Conservation (phyloP, 1,140 invertebrate species). For the Leptinotarsa undecemlineata region DNA sequence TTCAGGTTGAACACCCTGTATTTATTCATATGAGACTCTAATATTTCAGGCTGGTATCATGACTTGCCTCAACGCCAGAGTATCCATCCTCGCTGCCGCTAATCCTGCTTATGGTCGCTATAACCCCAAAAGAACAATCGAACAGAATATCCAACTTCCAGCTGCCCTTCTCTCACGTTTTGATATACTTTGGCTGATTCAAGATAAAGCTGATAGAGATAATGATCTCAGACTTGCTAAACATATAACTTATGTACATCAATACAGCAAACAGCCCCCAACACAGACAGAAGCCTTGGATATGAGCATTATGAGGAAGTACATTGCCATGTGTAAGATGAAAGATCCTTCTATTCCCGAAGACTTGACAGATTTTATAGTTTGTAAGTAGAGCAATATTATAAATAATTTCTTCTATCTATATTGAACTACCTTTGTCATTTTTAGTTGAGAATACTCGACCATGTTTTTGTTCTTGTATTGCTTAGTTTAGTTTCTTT, state of each 20-base stretch:
- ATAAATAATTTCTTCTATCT: neutral
- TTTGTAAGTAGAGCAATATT: conserved; percentile 62
- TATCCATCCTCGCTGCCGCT: conserved; percentile 96
- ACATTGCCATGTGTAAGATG: conserved; percentile 89
- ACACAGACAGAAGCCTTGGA: conserved; percentile 76
- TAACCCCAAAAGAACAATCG: conserved; percentile 91
- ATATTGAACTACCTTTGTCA: neutral
- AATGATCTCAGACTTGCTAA: conserved; percentile 94
- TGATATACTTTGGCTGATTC: conserved; percentile 96
- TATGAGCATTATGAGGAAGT: conserved; percentile 93
- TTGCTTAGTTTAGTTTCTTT: conserved; percentile 35
- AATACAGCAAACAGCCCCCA: conserved; percentile 86
- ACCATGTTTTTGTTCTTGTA: neutral
- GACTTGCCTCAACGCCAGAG: conserved; percentile 95
- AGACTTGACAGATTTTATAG: conserved; percentile 87
- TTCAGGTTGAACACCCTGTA: no score
- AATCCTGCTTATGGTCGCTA: conserved; percentile 99
- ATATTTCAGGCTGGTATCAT: conserved; percentile 87
- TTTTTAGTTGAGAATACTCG: no score
- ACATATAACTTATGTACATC: conserved; percentile 98
- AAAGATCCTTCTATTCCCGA: conserved; percentile 87
- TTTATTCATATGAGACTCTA: neutral
- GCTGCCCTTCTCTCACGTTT: conserved; percentile 98
- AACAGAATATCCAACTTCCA: conserved; percentile 97
- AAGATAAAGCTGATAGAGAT: conserved; percentile 90